phyloP scores from a whole-genome alignment of 1,140 invertebrate species.

The roundworm (Caenorhabditis elegans) region DNA sequence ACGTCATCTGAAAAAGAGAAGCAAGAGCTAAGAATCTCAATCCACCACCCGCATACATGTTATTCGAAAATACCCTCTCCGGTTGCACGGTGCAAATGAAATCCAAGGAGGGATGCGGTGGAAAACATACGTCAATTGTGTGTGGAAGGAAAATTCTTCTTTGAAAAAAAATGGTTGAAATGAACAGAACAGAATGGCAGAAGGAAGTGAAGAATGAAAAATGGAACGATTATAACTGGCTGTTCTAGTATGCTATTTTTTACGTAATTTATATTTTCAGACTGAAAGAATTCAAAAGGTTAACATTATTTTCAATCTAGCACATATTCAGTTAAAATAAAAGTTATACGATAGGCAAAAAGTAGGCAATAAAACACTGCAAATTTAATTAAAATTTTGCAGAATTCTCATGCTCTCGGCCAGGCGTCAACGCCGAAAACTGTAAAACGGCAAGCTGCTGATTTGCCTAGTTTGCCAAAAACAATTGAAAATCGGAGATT shows the following conservation, averaged over 20 bases:
- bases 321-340: too few relatives aligned
- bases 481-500: too few relatives aligned
- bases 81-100: conserved; percentile 10
- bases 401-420: too few relatives aligned
- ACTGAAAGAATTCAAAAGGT: too few relatives aligned
- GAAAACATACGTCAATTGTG: conserved; percentile 27
- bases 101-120: not conserved
- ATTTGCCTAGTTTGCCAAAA: too few relatives aligned
- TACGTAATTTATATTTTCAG: not conserved
- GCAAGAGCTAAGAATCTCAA: not conserved
- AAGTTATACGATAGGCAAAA: too few relatives aligned
- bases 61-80: conserved; percentile 15
- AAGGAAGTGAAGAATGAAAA: not conserved
- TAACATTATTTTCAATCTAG: too few relatives aligned
- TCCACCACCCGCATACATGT: not conserved
- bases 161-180: not conserved
- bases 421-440: too few relatives aligned
- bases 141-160: not conserved
- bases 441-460: too few relatives aligned
- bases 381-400: too few relatives aligned
- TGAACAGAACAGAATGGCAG: not conserved
- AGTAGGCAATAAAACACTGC: too few relatives aligned
- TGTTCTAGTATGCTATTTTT: not conserved
- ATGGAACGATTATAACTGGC: not conserved
- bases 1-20: not conserved